Evolutionary conservation across 1,140 invertebrate species (phyloP).

Genomic region (Ectropis grisescens): DNA sequence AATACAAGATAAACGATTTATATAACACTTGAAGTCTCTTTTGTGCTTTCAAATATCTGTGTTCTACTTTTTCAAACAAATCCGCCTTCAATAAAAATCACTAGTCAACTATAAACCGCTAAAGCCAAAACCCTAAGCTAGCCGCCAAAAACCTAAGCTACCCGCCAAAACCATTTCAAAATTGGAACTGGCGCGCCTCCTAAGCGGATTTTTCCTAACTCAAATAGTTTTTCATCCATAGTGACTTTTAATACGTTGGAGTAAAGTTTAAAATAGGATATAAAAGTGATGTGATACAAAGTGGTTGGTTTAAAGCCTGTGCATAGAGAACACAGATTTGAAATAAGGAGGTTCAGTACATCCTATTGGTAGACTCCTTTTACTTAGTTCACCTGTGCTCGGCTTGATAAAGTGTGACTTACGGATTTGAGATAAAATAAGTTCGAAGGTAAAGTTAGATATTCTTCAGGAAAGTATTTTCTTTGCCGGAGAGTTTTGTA

Average conservation of each 20-base stretch:
- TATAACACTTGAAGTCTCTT: too few relatives aligned
- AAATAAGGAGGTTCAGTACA: conserved; percentile 39
- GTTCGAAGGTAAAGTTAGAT: too few relatives aligned
- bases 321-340: conserved; percentile 40
- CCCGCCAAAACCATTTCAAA: conserved; percentile 44
- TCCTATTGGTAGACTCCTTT: conserved; percentile 24
- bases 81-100: too few relatives aligned
- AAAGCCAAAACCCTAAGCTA: too few relatives aligned
- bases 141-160: conserved; percentile 21
- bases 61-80: too few relatives aligned
- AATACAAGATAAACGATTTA: too few relatives aligned
- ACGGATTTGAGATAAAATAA: too few relatives aligned
- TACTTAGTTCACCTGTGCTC: conserved; percentile 9
- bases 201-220: conserved; percentile 40
- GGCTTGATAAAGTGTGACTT: neutral
- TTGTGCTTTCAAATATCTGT: too few relatives aligned
- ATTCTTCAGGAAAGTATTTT: too few relatives aligned
- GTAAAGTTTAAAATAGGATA: conserved; percentile 6
- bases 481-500: too few relatives aligned
- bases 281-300: neutral
- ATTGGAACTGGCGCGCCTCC: conserved; percentile 38
- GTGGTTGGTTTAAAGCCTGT: conserved; percentile 14
- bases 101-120: too few relatives aligned
- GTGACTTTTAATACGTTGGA: conserved; percentile 6
- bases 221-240: conserved; percentile 1